A percentile compares a stretch with the other conserved stretches of the same genome.
Conservation (phyloP, 2,797 vertebrate genomes). For the Thaleichthys pacificus region DNA sequence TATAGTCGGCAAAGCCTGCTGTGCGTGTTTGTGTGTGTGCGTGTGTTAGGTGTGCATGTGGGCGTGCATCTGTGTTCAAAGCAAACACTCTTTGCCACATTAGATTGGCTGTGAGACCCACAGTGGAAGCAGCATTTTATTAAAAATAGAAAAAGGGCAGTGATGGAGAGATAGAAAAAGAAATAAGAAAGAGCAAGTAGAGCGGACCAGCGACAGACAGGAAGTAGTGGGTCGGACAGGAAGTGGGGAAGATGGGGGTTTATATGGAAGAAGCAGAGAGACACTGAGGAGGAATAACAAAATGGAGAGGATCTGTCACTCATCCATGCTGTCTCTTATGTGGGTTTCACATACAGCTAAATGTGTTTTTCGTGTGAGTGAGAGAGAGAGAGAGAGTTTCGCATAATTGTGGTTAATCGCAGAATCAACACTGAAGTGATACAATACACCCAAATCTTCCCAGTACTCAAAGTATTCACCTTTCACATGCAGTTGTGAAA, state of each 20-base stretch:
- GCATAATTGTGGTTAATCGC: no score
- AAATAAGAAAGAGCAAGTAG: slow-evolving; percentile 14
- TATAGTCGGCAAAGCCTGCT: neutral
- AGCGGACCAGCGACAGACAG: neutral
- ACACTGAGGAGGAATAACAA: neutral
- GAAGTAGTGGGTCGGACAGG: neutral
- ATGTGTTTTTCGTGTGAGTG: neutral
- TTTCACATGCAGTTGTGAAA: no score
- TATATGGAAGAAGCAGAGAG: neutral
- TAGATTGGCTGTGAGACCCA: slow-evolving; percentile 49
- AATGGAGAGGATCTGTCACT: neutral
- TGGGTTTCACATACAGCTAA: neutral
- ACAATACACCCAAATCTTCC: neutral
- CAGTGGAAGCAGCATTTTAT: slow-evolving; percentile 58
- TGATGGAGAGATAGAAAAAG: slow-evolving; percentile 36
- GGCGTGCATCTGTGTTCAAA: neutral
- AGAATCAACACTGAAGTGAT: neutral
- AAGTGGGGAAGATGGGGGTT: slow-evolving; percentile 21
- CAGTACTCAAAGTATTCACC: no score
- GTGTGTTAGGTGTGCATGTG: neutral
- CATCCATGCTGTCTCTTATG: neutral
- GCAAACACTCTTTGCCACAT: slow-evolving; percentile 11
- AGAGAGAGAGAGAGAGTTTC: neutral
- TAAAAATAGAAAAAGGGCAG: slow-evolving; percentile 55
- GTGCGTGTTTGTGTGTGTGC: neutral